Evolutionary conservation across 2,113 vertebrate genomes (phyloP).

Genomic region (Shinisaurus crocodilurus): DNA sequence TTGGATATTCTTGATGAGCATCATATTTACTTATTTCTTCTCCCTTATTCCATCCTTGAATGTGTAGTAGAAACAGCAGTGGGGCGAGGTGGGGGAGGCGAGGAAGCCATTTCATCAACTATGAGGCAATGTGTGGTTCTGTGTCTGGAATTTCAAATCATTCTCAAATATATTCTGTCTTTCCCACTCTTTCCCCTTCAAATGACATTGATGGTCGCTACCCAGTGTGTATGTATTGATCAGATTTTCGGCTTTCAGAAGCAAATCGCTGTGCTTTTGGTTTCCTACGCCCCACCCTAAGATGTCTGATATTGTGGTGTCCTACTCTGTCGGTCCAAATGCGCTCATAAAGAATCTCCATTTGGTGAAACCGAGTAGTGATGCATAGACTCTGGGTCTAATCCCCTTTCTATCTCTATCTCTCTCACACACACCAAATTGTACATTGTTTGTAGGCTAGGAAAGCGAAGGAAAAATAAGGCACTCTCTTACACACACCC

Average conservation of each 20-base stretch:
- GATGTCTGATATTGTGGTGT: neutral
- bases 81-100: neutral
- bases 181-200: neutral
- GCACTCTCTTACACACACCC: too few species aligned
- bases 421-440: constrained; percentile 25
- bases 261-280: neutral
- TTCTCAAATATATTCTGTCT: neutral
- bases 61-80: neutral
- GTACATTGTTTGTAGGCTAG: constrained; percentile 24
- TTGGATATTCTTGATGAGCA: neutral
- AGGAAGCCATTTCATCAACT: neutral
- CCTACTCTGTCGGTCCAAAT: constrained; percentile 19
- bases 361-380: constrained; percentile 21
- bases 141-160: neutral
- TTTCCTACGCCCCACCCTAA: neutral
- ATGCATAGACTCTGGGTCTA: neutral
- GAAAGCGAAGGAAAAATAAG: constrained; percentile 33
- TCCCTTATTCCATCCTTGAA: neutral
- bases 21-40: too few species aligned
- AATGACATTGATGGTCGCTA: neutral
- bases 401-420: constrained; percentile 24
- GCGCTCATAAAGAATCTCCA: constrained; percentile 33
- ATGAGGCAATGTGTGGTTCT: neutral
- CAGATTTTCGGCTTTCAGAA: neutral
- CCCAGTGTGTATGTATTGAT: neutral